Evolutionary conservation across 2,888 invertebrate species (phyloP), one percentile per base, ranked within the genome.

Genomic region (Bembecia ichneumoniformis): DNA sequence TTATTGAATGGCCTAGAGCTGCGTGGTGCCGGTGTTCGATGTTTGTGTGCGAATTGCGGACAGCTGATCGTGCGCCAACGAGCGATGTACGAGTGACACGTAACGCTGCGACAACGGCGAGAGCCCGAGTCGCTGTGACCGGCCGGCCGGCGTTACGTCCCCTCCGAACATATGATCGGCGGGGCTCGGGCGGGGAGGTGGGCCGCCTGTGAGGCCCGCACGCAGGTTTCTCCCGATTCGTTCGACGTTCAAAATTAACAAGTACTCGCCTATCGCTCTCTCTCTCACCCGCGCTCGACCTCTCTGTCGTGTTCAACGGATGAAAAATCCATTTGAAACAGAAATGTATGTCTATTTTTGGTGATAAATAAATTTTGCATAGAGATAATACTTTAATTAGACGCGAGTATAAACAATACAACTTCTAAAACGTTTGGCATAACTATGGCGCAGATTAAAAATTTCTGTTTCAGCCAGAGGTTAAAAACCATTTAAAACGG

Each of bases 221-320:
- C 84, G 82, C 82, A 83, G 86, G 87, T 86, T 87, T 87, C 83
- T 80, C 80, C 83, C 82, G 81, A 77, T 74, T 68, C 68, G 77
- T 74, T 68, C 68, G 64, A 71, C 71, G 73, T 69, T 80, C 73
- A 72, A 82, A 80, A 28, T 28, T 28, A 28, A 71, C 64, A 71
- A 72, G 69, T 68, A 75, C 81, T 74, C 71, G 66, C 84, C 79
- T 80, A 68, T 81, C 78, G 63, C 77, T 34, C 36, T 11, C 14
- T 46, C 13, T 4, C 13, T 20, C n/a, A 17, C 34, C 7, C 11
- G 34, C 40, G n/a, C 3, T 46, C n/a, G 20, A 9, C 28, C 62
- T 68, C 66, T 63, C 68, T 61, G 74, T 73, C 77, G 74, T 53
- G 67, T 74, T 68, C 67, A 59, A 55, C 74, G 74, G 71, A 74